Evolutionary conservation across 1,140 invertebrate species (phyloP), one percentile per base, ranked within the genome.

Genomic region (Microvelia longipes): DNA sequence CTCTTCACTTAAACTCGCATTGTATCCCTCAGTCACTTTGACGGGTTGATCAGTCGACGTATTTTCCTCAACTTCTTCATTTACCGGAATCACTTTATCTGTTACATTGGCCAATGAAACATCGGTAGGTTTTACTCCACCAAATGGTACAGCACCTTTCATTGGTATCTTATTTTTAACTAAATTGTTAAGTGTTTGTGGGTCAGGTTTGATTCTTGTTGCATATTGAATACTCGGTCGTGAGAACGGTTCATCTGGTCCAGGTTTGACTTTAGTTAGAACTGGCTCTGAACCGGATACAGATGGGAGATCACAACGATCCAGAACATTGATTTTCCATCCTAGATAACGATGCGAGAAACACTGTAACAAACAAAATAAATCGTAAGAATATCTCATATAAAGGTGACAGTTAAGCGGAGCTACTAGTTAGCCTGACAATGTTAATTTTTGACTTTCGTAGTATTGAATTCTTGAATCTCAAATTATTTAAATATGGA

Each of bases 321-420:
- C 92, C 27, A 90, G 83, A 0, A 98, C 91, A 75, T 93, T 89
- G 72, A 98, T 97, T 80, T 93, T 95, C 92, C 93, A 96, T 35
- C 95, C 95, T 69, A 97, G 84, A 76, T 94, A 88, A 50, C 93
- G 89, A 80, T 96, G 92, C 13, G 91, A 91, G 81, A 89, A 96
- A 78, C 93, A 96, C 89, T 95, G 80, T 28, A 82, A 80, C 15
- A 50, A 19, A 19, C 5, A 50, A n/a, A n/a, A n/a, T n/a, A n/a
- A n/a, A n/a, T n/a, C n/a, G n/a, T n/a, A n/a, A n/a, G n/a, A n/a
- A n/a, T n/a, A n/a, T n/a, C n/a, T n/a, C n/a, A n/a, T n/a, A n/a
- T n/a, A n/a, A 71, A 72, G n/a, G n/a, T n/a, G n/a, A n/a, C n/a
- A n/a, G n/a, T n/a, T n/a, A n/a, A n/a, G n/a, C n/a, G n/a, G n/a